Conservation (phyloP, 2,888 invertebrate genomes). For the Drosophila mayaguana region DNA sequence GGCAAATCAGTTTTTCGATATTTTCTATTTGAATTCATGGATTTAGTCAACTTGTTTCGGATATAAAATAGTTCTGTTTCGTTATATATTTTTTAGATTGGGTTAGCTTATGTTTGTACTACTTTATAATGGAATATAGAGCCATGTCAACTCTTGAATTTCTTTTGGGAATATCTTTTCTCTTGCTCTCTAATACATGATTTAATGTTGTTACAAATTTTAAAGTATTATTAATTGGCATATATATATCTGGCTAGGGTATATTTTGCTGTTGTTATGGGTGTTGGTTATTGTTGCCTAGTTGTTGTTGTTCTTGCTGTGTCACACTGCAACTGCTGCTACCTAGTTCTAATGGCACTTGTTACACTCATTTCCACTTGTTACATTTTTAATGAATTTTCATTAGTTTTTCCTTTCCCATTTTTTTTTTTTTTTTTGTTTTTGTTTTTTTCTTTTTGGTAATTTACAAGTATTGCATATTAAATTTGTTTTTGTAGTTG, state of each 20-base stretch:
- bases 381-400: slow-evolving; percentile 50
- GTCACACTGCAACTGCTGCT: slow-evolving; percentile 59
- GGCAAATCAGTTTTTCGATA: slow-evolving; percentile 43
- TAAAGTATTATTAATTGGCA: slow-evolving; percentile 14
- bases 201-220: slow-evolving; percentile 24
- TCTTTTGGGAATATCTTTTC: slow-evolving; percentile 26
- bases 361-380: slow-evolving; percentile 62
- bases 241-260: slow-evolving; percentile 12
- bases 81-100: slow-evolving; percentile 1
- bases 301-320: slow-evolving; percentile 43
- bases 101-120: slow-evolving; percentile 65
- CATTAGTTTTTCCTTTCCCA: slow-evolving; percentile 32
- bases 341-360: slow-evolving; percentile 80
- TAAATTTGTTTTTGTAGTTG: slow-evolving; percentile 38
- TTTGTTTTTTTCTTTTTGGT: slow-evolving; percentile 64
- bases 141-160: slow-evolving; percentile 41
- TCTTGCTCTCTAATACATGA: slow-evolving; percentile 32
- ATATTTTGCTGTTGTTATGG: slow-evolving; percentile 4
- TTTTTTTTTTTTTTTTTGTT: slow-evolving; percentile 20
- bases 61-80: slow-evolving; percentile 2
- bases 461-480: slow-evolving; percentile 80
- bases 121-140: slow-evolving; percentile 72
- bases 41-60: slow-evolving; percentile 31
- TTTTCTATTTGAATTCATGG: slow-evolving; percentile 9
- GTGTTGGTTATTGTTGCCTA: slow-evolving; percentile 19